These are phyloP conservation scores for Entomyzon cyanotis DNA, from an alignment of 2,113 vertebrate species.

Conservation along the genomic window DNA sequence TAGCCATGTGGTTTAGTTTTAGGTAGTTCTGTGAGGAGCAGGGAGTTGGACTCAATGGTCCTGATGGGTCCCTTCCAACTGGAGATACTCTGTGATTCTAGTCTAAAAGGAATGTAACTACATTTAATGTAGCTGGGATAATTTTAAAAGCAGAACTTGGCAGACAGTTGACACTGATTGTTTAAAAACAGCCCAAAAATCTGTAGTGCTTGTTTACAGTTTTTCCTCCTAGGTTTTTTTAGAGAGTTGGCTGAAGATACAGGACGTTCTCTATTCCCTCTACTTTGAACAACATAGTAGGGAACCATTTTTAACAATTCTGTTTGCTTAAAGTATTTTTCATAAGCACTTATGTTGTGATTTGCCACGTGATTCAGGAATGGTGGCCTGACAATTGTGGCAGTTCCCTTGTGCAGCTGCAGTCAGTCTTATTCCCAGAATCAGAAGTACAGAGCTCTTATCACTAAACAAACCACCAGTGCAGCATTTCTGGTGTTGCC, in stretches of 20 bases:
- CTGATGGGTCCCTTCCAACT: background rate
- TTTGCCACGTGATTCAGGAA: background rate
- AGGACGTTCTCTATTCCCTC: background rate
- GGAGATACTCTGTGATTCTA: background rate
- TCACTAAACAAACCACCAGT: fast-evolving
- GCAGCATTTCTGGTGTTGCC: background rate
- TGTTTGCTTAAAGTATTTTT: background rate
- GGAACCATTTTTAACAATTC: background rate
- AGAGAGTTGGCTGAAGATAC: background rate
- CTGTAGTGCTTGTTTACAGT: background rate
- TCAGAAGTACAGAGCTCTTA: background rate
- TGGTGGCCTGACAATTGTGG: background rate
- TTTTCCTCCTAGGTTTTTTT: background rate
- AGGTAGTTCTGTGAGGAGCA: background rate
- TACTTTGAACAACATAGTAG: background rate
- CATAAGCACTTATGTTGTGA: background rate
- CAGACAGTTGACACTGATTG: background rate
- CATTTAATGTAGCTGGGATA: background rate
- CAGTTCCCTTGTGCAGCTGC: background rate
- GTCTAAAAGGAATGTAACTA: background rate
- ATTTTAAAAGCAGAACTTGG: conserved; percentile 7
- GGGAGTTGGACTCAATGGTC: background rate
- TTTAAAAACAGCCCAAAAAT: background rate
- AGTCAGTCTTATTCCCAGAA: background rate
- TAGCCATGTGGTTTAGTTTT: background rate